Percentiles rank a stretch among this genome's conserved stretches.
Conservation (phyloP, 2,797 vertebrate genomes). For the Paratrypauchen microcephalus region DNA sequence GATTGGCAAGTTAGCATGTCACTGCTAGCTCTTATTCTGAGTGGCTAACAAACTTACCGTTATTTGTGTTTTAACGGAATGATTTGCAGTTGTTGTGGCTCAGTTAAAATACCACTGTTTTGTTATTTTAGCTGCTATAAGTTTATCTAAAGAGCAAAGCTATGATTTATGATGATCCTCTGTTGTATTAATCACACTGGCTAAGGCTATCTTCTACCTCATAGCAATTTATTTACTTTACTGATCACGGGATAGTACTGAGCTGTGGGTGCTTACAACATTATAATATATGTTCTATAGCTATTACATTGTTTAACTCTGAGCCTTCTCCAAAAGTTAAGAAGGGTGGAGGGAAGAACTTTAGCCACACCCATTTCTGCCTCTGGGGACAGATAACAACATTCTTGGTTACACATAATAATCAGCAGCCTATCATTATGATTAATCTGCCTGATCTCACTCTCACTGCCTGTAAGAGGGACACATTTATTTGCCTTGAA, state of each 20-base stretch:
- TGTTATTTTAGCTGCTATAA: not conserved
- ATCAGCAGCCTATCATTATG: conserved; percentile 9
- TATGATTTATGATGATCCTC: not conserved
- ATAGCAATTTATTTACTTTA: conserved; percentile 44
- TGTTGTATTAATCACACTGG: not conserved
- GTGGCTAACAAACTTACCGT: conserved; percentile 10
- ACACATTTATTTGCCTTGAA: not conserved
- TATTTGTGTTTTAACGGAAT: conserved; percentile 2
- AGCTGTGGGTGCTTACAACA: not conserved
- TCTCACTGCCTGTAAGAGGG: not conserved
- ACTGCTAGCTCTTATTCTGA: conserved; percentile 17
- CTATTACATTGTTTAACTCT: not conserved
- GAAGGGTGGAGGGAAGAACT: conserved; percentile 4
- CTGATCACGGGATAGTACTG: not conserved
- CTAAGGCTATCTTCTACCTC: no score
- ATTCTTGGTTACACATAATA: conserved; percentile 28
- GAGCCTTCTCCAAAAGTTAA: not conserved
- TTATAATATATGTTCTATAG: not conserved
- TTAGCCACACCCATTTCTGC: conserved; percentile 49
- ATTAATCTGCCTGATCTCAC: not conserved
- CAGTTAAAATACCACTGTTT: not conserved
- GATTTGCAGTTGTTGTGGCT: not conserved
- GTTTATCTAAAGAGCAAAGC: not conserved
- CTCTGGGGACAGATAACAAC: conserved; percentile 53
- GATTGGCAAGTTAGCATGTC: conserved; percentile 17